phyloP scores from a whole-genome alignment of 2,797 vertebrate genomes.

The Chloroceryle inda region DNA sequence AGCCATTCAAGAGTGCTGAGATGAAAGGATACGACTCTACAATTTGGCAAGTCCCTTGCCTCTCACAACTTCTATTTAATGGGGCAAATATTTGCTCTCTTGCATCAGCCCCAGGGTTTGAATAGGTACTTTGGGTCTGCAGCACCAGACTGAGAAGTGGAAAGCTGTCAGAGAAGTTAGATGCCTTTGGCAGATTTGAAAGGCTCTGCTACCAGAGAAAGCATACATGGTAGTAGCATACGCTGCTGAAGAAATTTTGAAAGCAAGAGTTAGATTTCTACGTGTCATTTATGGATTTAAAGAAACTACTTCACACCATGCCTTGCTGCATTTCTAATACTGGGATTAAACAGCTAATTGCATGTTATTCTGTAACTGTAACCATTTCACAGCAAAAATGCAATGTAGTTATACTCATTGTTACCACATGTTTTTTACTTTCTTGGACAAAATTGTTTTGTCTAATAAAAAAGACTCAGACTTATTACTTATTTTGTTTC shows the following conservation, averaged over 20 bases:
- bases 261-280: neutral
- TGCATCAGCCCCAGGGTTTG: neutral
- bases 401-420: neutral
- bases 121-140: neutral
- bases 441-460: neutral
- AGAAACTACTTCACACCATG: neutral
- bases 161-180: neutral
- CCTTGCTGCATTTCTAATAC: neutral
- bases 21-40: slow-evolving; percentile 16
- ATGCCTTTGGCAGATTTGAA: neutral
- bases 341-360: neutral
- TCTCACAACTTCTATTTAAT: neutral
- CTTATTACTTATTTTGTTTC: neutral
- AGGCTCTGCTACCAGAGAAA: neutral
- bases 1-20: neutral
- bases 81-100: slow-evolving; percentile 42
- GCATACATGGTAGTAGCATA: neutral
- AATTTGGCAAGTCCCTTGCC: neutral
- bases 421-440: slow-evolving; percentile 17
- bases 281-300: neutral
- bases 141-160: neutral
- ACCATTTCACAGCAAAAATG: neutral
- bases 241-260: neutral
- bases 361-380: neutral
- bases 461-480: neutral